Evolutionary conservation across 37 sponge, comb jelly and placozoan genomes (phyloP).

Genomic region (Petrosia ficiformis): DNA sequence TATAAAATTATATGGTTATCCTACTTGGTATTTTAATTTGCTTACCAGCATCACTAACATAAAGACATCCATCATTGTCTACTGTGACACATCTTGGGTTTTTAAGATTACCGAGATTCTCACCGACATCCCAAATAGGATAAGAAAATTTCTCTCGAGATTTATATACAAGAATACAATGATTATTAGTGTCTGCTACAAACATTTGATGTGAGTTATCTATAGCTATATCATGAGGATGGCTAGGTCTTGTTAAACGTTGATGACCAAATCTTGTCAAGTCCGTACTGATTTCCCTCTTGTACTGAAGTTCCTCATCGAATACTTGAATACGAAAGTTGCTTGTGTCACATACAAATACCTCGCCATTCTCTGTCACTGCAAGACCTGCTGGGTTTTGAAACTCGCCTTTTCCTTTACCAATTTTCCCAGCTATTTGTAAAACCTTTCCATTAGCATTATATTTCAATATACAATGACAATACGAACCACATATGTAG

Average conservation of each 20-base stretch:
- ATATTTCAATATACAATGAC: neutral
- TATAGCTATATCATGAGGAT: constrained; percentile 12
- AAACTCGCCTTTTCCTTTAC: constrained; percentile 1
- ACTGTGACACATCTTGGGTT: neutral
- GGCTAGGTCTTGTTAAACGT: neutral
- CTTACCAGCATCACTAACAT: neutral
- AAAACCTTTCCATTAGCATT: neutral
- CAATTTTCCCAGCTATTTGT: neutral
- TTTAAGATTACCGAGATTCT: neutral
- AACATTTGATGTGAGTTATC: neutral
- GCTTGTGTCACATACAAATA: constrained; percentile 24
- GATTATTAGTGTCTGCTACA: constrained; percentile 11
- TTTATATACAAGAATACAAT: constrained; percentile 10
- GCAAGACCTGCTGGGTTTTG: constrained; percentile 11
- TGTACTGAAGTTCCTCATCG: neutral
- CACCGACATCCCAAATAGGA: neutral
- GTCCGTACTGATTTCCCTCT: neutral
- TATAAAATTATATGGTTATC: neutral
- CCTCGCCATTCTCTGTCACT: neutral
- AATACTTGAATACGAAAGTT: constrained; percentile 37
- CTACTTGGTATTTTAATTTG: neutral
- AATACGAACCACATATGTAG: neutral
- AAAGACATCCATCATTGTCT: constrained; percentile 3
- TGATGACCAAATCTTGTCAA: neutral
- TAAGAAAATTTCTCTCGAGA: neutral